Conservation (phyloP, 2,888 invertebrate genomes). For the Blomia tropicalis region DNA sequence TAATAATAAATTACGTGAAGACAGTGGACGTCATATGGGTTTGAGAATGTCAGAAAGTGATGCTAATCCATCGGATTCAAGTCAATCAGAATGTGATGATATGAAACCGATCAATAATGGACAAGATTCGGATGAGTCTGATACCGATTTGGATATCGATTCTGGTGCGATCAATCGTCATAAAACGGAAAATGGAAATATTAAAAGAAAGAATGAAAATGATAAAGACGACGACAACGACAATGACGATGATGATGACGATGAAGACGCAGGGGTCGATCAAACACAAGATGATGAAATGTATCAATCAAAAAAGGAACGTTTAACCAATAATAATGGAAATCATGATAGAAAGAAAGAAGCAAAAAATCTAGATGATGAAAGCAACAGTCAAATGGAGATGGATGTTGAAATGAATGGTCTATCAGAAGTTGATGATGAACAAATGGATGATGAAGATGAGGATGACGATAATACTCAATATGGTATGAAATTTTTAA, state of each 20-base stretch:
- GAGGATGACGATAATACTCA: constrained; percentile 27
- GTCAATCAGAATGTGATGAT: constrained; percentile 1
- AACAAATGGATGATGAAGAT: constrained; percentile 26
- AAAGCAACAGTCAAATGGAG: constrained; percentile 24
- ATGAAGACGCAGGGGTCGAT: background rate
- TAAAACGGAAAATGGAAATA: constrained; percentile 25
- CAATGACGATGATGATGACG: background rate
- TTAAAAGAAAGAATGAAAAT: constrained; percentile 24
- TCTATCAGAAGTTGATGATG: constrained; percentile 18
- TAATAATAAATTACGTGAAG: too few species aligned
- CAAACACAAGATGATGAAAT: background rate
- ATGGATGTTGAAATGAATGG: constrained; percentile 21
- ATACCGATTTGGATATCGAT: constrained; percentile 2
- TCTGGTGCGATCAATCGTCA: constrained; percentile 24
- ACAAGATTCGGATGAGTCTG: background rate
- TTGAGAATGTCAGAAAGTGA: background rate
- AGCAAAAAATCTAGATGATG: constrained; percentile 23
- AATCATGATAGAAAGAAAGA: background rate
- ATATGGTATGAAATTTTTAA: constrained; percentile 19
- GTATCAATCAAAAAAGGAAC: too few species aligned
- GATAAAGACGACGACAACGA: constrained; percentile 17
- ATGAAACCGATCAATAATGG: background rate
- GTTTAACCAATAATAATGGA: too few species aligned
- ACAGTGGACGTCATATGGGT: background rate
- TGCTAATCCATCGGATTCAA: background rate